phyloP scores from a whole-genome alignment of 2,113 vertebrate species.

The Microcebus griseorufus region DNA sequence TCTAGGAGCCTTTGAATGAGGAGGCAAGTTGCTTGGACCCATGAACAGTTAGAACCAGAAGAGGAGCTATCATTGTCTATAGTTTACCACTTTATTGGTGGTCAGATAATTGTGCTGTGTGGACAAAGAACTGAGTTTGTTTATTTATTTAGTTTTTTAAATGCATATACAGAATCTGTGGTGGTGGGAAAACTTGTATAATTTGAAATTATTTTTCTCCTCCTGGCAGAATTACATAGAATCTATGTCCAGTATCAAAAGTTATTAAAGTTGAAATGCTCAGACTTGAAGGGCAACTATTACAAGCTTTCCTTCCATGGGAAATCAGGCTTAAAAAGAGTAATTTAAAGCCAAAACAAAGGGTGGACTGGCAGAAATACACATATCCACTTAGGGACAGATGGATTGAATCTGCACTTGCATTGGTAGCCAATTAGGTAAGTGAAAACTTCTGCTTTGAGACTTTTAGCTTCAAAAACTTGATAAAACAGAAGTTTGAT shows the following conservation, averaged over 20 bases:
- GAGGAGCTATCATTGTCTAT: neutral
- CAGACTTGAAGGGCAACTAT: constrained; percentile 29
- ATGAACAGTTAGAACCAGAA: neutral
- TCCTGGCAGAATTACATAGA: constrained; percentile 18
- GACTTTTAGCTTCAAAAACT: constrained; percentile 54
- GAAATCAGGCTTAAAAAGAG: constrained; percentile 47
- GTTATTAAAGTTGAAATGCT: constrained; percentile 54
- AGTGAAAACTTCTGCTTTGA: constrained; percentile 69
- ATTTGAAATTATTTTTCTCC: constrained; percentile 22
- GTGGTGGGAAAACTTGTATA: neutral
- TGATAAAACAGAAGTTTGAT: constrained; percentile 63
- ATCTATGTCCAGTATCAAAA: constrained; percentile 40
- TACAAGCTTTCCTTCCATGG: constrained; percentile 48
- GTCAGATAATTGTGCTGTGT: neutral
- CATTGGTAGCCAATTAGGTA: constrained; percentile 64
- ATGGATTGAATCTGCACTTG: constrained; percentile 63
- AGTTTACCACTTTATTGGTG: neutral
- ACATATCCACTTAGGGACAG: constrained; percentile 47
- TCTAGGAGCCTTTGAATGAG: neutral
- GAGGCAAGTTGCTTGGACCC: neutral
- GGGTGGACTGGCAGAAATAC: constrained; percentile 51
- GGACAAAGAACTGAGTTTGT: neutral
- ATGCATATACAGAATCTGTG: neutral
- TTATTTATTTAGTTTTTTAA: neutral
- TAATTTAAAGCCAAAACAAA: constrained; percentile 64